Conservation (phyloP, 2,888 invertebrate genomes). For the Ophonus ardosiacus region DNA sequence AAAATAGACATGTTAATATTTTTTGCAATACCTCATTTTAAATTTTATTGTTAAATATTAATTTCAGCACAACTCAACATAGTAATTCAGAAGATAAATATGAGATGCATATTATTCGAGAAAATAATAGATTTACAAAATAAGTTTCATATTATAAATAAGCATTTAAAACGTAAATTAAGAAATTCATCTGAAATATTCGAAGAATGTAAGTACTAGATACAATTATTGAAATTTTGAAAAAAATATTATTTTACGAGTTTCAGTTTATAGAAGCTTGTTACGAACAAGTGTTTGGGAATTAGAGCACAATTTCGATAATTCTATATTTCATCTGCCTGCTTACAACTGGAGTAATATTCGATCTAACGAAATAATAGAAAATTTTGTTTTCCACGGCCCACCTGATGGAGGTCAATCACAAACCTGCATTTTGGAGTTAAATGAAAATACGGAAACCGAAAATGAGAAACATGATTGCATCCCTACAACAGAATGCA, state of each 20-base stretch:
- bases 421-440: conserved; percentile 65
- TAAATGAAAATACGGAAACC: conserved; percentile 60
- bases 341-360: conserved; percentile 21
- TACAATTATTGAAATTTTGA: background rate
- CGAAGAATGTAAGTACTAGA: conserved; percentile 14
- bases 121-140: conserved; percentile 8
- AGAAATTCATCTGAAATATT: background rate
- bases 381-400: conserved; percentile 32
- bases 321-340: background rate
- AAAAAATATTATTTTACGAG: background rate
- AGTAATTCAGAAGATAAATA: conserved; percentile 11
- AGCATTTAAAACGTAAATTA: background rate
- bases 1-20: no score
- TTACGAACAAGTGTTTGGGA: conserved; percentile 66
- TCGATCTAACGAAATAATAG: background rate
- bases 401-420: conserved; percentile 64
- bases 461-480: conserved; percentile 65
- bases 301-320: conserved; percentile 47
- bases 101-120: background rate
- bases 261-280: conserved; percentile 66
- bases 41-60: background rate
- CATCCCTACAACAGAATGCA: conserved; percentile 66
- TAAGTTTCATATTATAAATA: conserved; percentile 31
- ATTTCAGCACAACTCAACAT: conserved; percentile 49
- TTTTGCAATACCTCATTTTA: no score